Evolutionary conservation across 2,113 vertebrate species (phyloP).

Genomic region (Cynoglossus semilaevis): DNA sequence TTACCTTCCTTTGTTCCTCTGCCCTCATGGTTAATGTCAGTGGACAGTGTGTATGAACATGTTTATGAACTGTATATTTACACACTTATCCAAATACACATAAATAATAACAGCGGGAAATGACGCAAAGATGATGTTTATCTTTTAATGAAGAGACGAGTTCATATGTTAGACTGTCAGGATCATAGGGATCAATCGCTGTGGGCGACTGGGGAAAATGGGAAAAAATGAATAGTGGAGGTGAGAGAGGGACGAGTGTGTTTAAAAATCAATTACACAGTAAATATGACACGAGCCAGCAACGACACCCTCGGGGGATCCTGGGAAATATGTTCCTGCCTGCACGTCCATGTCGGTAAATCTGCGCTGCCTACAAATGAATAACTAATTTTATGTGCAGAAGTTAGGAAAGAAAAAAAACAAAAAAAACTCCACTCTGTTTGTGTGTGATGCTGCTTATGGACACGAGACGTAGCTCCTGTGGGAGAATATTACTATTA

Average conservation of each 20-base stretch:
- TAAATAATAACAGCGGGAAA: conserved; percentile 8
- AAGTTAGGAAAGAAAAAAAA: conserved; percentile 23
- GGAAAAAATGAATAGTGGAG: background rate
- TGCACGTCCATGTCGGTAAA: conserved; percentile 61
- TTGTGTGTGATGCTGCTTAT: conserved; percentile 39
- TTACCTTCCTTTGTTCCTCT: too few relatives aligned
- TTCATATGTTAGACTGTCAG: conserved; percentile 29
- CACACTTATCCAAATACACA: background rate
- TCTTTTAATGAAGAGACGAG: conserved; percentile 46
- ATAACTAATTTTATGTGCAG: conserved; percentile 69
- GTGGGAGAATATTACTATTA: conserved; percentile 54
- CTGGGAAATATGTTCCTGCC: conserved; percentile 68
- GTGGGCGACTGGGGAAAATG: conserved; percentile 41
- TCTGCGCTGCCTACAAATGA: conserved; percentile 71
- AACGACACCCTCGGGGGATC: conserved; percentile 64
- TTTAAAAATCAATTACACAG: conserved; percentile 81
- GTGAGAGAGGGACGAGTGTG: conserved; percentile 55
- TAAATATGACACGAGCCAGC: conserved; percentile 79
- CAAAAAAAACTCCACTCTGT: background rate
- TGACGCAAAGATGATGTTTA: conserved; percentile 35
- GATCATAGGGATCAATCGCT: conserved; percentile 53
- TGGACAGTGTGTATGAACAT: background rate
- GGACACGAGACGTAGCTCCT: conserved; percentile 54
- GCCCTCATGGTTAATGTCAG: background rate
- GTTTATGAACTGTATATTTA: background rate